Evolutionary conservation across 2,888 invertebrate species (phyloP).

Genomic region (Tenthredo scrophulariae): DNA sequence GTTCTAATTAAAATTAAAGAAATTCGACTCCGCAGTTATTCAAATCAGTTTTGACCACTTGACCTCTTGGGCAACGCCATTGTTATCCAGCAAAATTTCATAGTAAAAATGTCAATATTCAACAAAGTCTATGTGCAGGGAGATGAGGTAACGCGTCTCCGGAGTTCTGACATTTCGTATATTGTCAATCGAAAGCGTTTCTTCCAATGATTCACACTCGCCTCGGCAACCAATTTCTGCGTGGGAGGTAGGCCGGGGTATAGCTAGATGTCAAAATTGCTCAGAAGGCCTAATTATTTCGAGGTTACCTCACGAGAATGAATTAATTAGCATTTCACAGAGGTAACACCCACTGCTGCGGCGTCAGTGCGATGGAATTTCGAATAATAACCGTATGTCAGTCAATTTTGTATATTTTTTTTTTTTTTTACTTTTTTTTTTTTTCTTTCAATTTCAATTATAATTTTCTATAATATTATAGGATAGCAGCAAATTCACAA

Average conservation of each 20-base stretch:
- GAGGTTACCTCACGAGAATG: slow-evolving; percentile 2
- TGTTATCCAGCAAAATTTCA: background rate
- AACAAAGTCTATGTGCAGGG: background rate
- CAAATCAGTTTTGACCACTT: background rate
- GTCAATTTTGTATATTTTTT: background rate
- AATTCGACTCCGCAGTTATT: background rate
- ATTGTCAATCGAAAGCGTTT: slow-evolving; percentile 33
- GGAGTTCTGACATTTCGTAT: background rate
- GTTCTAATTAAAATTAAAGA: background rate
- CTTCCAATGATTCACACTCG: slow-evolving; percentile 33
- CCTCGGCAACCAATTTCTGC: background rate
- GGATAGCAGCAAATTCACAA: background rate
- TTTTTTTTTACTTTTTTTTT: background rate
- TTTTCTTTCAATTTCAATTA: background rate
- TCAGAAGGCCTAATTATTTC: slow-evolving; percentile 13
- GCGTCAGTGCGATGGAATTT: slow-evolving; percentile 9
- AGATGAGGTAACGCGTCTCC: slow-evolving; percentile 16
- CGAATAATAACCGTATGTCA: slow-evolving; percentile 1
- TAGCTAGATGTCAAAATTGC: slow-evolving; percentile 5
- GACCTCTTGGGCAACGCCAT: background rate
- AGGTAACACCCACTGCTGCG: slow-evolving; percentile 1
- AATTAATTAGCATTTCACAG: slow-evolving; percentile 21
- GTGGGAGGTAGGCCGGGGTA: background rate
- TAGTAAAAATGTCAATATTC: background rate
- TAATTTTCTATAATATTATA: background rate